Conservation (phyloP, 2,797 vertebrate genomes). For the Hippocampus kuda region DNA sequence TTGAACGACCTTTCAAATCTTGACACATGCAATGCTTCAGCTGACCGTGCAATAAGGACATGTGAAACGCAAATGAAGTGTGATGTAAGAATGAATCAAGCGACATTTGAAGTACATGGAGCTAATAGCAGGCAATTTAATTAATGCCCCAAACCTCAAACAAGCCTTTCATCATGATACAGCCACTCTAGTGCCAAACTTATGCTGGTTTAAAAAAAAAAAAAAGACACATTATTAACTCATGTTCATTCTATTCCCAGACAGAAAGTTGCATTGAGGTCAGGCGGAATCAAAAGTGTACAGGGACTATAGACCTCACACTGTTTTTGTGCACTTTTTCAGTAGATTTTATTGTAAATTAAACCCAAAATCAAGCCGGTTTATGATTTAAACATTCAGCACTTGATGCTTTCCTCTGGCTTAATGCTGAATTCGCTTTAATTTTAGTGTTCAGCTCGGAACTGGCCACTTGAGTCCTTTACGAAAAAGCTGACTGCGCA, state of each 20-base stretch:
- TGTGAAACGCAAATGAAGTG: constrained; percentile 7
- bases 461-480: constrained; percentile 11
- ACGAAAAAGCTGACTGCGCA: constrained; percentile 18
- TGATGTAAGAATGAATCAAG: constrained; percentile 22
- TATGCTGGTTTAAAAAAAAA: not conserved
- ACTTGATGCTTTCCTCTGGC: not conserved
- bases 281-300: not conserved
- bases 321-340: not conserved
- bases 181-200: not conserved
- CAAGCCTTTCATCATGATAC: constrained; percentile 9
- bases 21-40: constrained; percentile 5
- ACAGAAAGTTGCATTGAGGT: not conserved
- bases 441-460: constrained; percentile 18
- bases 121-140: not conserved
- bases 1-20: constrained; percentile 36
- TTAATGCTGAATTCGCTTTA: constrained; percentile 15
- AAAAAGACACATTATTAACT: not conserved
- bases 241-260: not conserved
- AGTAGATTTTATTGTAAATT: not conserved
- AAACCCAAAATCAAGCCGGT: not conserved
- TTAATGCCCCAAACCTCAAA: constrained; percentile 11
- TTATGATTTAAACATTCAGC: not conserved
- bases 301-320: not conserved
- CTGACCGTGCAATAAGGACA: constrained; percentile 3
- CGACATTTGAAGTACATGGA: not conserved